These are phyloP conservation scores for Eilema sororculum DNA, from an alignment of 2,888 invertebrate species.

Conservation along the genomic window DNA sequence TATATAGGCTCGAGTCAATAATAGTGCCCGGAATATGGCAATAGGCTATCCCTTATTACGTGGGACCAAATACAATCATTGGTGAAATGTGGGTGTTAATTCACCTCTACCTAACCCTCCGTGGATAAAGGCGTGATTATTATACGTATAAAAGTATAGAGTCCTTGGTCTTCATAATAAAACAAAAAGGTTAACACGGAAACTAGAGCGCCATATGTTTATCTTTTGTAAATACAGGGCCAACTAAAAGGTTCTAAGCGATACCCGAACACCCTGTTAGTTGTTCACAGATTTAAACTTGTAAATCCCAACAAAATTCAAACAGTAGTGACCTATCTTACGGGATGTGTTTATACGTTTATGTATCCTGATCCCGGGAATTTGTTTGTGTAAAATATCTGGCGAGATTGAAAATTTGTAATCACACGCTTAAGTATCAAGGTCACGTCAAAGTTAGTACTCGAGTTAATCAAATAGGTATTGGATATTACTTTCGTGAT, in stretches of 20 bases:
- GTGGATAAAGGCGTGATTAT: too few relatives aligned
- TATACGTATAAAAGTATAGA: not conserved
- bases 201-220: not conserved
- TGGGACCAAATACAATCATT: too few relatives aligned
- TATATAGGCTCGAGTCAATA: too few relatives aligned
- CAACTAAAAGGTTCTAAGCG: constrained; percentile 12
- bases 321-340: constrained; percentile 8
- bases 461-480: not conserved
- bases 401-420: not conserved
- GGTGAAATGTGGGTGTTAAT: too few relatives aligned
- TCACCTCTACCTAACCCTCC: too few relatives aligned
- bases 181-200: constrained; percentile 2
- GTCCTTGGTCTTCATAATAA: not conserved
- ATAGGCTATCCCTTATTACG: too few relatives aligned
- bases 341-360: not conserved
- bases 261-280: not conserved
- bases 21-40: too few relatives aligned
- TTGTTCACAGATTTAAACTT: constrained; percentile 15
- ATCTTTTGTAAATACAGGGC: not conserved
- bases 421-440: not conserved
- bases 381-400: constrained; percentile 5
- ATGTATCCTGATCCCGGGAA: constrained; percentile 3
- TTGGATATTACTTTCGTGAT: not conserved
- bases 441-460: not conserved
- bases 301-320: constrained; percentile 18